Evolutionary conservation across 2,888 invertebrate genomes (phyloP).

Genomic region (Sphaeridia pumilis): DNA sequence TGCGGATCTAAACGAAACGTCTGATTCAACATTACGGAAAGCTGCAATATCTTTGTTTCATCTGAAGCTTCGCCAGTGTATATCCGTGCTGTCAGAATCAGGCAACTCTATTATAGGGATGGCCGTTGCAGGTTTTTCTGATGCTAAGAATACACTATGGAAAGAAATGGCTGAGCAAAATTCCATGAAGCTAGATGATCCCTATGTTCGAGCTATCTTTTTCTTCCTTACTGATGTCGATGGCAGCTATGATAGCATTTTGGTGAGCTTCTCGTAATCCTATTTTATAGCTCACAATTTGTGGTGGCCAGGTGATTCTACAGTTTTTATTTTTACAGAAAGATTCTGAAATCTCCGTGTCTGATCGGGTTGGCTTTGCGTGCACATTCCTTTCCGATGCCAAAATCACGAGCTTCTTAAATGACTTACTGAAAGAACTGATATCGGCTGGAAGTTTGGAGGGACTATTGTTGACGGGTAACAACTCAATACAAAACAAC

Average conservation of each 20-base stretch:
- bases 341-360: constrained; percentile 70
- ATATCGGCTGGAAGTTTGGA: constrained; percentile 67
- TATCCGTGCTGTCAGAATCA: constrained; percentile 64
- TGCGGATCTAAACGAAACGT: constrained; percentile 55
- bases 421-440: constrained; percentile 55
- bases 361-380: constrained; percentile 83
- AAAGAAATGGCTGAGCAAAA: constrained; percentile 53
- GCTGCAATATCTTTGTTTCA: constrained; percentile 87
- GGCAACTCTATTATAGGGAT: constrained; percentile 33
- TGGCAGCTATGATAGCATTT: constrained; percentile 60
- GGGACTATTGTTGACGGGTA: constrained; percentile 71
- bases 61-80: constrained; percentile 67
- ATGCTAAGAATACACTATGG: constrained; percentile 73
- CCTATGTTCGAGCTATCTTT: constrained; percentile 82
- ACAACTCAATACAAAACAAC: not conserved
- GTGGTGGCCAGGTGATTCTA: not conserved
- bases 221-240: constrained; percentile 73
- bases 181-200: constrained; percentile 67
- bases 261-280: constrained; percentile 52
- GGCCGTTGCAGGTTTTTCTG: constrained; percentile 43
- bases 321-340: constrained; percentile 46
- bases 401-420: constrained; percentile 65
- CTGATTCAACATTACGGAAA: constrained; percentile 62
- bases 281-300: not conserved
- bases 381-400: constrained; percentile 71